These are phyloP conservation scores for Varanus salvator DNA, from an alignment of 2,113 vertebrate species.

Conservation along the genomic window DNA sequence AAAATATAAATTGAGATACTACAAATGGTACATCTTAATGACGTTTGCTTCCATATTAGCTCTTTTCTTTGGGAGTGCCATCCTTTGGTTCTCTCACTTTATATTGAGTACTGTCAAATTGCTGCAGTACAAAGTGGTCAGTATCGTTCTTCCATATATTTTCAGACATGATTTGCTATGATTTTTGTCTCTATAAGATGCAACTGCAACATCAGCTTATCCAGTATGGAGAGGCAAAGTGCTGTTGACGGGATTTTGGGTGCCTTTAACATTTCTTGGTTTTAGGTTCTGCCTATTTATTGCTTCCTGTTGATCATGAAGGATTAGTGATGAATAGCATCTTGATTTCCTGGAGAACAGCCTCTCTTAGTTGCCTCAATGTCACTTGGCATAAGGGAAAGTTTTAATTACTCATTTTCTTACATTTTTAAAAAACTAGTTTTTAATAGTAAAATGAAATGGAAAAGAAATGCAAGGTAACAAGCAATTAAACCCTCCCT, in stretches of 20 bases:
- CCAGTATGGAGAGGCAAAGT: not conserved
- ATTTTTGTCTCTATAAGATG: not conserved
- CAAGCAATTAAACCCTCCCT: not conserved
- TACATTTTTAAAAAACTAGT: not conserved
- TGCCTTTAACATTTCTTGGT: not conserved
- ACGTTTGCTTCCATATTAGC: not conserved
- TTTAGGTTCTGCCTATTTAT: not conserved
- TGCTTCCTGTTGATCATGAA: not conserved
- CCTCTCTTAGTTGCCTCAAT: not conserved
- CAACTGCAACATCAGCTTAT: not conserved
- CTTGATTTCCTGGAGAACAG: not conserved
- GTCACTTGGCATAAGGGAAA: not conserved
- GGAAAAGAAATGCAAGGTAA: not conserved
- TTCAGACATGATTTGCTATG: not conserved
- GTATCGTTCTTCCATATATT: not conserved
- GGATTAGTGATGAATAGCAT: not conserved
- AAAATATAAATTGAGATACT: slow-evolving; percentile 57
- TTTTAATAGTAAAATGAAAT: not conserved
- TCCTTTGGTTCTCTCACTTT: not conserved
- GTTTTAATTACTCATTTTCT: not conserved
- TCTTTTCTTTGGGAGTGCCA: not conserved
- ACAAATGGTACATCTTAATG: slow-evolving; percentile 36
- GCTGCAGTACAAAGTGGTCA: not conserved
- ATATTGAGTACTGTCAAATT: not conserved
- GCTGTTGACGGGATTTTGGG: not conserved